Base-by-base conservation (phyloP, 1,140 invertebrate genomes). In the Patella vulgata region DNA sequence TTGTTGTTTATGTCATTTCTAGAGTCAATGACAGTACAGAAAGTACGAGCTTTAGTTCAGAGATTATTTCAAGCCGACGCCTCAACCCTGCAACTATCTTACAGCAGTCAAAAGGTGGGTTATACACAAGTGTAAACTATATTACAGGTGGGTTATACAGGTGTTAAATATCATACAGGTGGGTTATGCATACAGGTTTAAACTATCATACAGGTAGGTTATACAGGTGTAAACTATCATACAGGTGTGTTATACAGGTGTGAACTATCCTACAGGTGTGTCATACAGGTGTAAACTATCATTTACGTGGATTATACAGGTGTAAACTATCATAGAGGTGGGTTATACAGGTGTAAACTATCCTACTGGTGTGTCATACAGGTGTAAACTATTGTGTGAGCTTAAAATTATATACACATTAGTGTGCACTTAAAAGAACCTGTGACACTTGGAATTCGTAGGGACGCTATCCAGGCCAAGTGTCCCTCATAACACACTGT, bases 1-100 rank as follows among this genome's bases (percentile, higher is more conserved):
- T n/a, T n/a, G n/a, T n/a, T n/a, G n/a, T n/a, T n/a, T n/a, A n/a
- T n/a, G n/a, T n/a, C n/a, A 17, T 43, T 69, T 69, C 86, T 91
- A 55, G 88, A 88, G 4, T 90, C 90, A 55, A 94, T 95, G 88
- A 88, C 89, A 25, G 89, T 96, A 33, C 91, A 93, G 79, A 93
- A 94, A 84, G 83, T 96, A 50, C 89, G 90, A 66, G 89, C 89
- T 71, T 81, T 94, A 59, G 87, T 88, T 2, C 89, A 91, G 74
- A 87, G 90, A 79, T 78, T 92, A 51, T 93, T 91, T 71, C 86
- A 87, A 75, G 82, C 87, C 23, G 76, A 84, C 63, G 80, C 80
- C 66, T 81, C 84, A 66, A 85, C 87, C 64, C 81, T 87, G n/a
- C 80, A 71, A 47, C 77, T 89, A 43, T 85, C 82, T 46, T 87